These are phyloP conservation scores for Entelurus aequoreus DNA, from an alignment of 2,113 vertebrate species.

Conservation along the genomic window DNA sequence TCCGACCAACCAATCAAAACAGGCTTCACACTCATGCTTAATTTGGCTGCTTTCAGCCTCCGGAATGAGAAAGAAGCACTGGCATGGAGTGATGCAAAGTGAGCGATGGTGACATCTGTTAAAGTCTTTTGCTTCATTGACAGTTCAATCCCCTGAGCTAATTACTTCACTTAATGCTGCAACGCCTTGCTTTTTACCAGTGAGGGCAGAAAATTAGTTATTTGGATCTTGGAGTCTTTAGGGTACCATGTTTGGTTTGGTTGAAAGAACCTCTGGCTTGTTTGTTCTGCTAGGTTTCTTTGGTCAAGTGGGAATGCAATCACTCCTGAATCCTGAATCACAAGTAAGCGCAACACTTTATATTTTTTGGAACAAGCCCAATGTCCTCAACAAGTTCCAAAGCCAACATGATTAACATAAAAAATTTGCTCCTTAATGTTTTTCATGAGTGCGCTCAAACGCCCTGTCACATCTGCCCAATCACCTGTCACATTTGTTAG, in stretches of 20 bases:
- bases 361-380: slow-evolving; percentile 48
- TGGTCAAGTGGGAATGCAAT: too few species aligned
- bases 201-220: slow-evolving; percentile 10
- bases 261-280: too few species aligned
- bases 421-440: slow-evolving; percentile 12
- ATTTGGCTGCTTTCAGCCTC: slow-evolving; percentile 68
- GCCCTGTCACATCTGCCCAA: slow-evolving; percentile 26
- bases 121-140: slow-evolving; percentile 57
- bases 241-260: too few species aligned
- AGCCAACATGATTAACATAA: slow-evolving; percentile 25
- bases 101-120: slow-evolving; percentile 55
- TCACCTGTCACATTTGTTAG: slow-evolving; percentile 11
- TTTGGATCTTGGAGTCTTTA: neutral
- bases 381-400: slow-evolving; percentile 37
- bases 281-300: too few species aligned
- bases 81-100: slow-evolving; percentile 48
- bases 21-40: slow-evolving; percentile 55
- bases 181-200: slow-evolving; percentile 27
- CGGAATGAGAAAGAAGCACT: slow-evolving; percentile 61
- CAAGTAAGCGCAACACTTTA: slow-evolving; percentile 33
- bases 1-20: neutral
- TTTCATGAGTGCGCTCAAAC: slow-evolving; percentile 33
- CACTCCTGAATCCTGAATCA: too few species aligned
- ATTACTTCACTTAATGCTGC: slow-evolving; percentile 30
- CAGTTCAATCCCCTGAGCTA: slow-evolving; percentile 46